phyloP scores from a whole-genome alignment of 2,797 vertebrate species.

The Carapus acus region DNA sequence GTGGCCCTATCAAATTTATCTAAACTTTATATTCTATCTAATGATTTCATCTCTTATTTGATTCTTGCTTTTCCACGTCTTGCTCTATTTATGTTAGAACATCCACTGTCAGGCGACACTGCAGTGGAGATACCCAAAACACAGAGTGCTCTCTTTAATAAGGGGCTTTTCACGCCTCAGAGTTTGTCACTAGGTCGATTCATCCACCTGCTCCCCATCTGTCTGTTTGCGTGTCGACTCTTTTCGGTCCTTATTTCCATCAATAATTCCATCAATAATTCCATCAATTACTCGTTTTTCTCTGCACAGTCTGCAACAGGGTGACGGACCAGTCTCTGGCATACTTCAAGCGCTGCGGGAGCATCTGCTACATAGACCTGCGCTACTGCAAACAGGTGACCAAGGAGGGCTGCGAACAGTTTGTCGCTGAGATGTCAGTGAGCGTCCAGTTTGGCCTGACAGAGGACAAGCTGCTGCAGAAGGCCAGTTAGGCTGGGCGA shows the following conservation, averaged over 20 bases:
- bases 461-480: slow-evolving; percentile 93
- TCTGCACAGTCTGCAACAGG: slow-evolving; percentile 86
- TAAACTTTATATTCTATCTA: no score
- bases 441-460: slow-evolving; percentile 92
- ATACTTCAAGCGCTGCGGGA: slow-evolving; percentile 96
- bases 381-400: slow-evolving; percentile 96
- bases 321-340: slow-evolving; percentile 95
- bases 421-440: slow-evolving; percentile 94
- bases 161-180: slow-evolving; percentile 3
- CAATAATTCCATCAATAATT: slow-evolving; percentile 12
- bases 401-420: slow-evolving; percentile 90
- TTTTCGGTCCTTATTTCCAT: not conserved
- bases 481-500: slow-evolving; percentile 80
- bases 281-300: slow-evolving; percentile 27
- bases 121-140: no score
- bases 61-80: no score
- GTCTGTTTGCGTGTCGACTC: slow-evolving; percentile 22
- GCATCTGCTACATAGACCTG: slow-evolving; percentile 93
- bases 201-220: slow-evolving; percentile 24
- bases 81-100: no score
- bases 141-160: no score
- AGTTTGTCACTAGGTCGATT: slow-evolving; percentile 12
- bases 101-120: no score
- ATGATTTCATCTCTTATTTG: no score
- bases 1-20: no score